These are phyloP conservation scores for Hippopotamyrus pictus DNA, from an alignment of 2,797 vertebrate genomes.

Conservation along the genomic window DNA sequence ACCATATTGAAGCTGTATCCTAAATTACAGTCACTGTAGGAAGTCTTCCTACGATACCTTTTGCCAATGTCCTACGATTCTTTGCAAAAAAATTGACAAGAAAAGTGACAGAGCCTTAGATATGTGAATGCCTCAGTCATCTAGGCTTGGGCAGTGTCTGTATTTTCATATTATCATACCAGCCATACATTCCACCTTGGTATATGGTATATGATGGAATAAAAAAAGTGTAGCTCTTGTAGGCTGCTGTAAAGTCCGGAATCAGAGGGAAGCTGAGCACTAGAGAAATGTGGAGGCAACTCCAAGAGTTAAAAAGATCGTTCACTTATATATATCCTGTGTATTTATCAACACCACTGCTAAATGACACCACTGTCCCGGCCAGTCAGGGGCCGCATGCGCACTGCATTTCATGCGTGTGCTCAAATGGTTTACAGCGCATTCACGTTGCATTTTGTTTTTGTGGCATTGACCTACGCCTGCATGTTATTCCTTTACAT, in stretches of 20 bases:
- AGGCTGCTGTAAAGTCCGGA: not conserved
- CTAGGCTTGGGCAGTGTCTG: not conserved
- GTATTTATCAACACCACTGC: not conserved
- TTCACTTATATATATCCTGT: not conserved
- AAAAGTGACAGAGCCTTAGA: not conserved
- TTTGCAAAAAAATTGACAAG: not conserved
- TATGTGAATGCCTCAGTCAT: not conserved
- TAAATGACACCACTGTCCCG: not conserved
- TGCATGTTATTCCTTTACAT: not conserved
- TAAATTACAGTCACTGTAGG: not conserved
- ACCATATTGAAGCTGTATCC: not conserved
- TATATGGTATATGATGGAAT: not conserved
- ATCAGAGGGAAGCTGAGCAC: not conserved
- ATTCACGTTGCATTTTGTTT: not conserved
- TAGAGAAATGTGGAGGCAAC: not conserved
- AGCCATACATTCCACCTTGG: not conserved
- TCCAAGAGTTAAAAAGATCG: not conserved
- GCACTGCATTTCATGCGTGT: not conserved
- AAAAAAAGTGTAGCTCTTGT: not conserved
- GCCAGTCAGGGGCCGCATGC: not conserved
- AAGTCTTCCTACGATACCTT: not conserved
- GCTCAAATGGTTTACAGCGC: not conserved
- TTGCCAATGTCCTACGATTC: not conserved
- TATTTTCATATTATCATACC: not conserved
- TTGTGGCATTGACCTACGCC: not conserved